Conservation (phyloP, 2,888 invertebrate species). For the Drosophila atroscutellata region DNA sequence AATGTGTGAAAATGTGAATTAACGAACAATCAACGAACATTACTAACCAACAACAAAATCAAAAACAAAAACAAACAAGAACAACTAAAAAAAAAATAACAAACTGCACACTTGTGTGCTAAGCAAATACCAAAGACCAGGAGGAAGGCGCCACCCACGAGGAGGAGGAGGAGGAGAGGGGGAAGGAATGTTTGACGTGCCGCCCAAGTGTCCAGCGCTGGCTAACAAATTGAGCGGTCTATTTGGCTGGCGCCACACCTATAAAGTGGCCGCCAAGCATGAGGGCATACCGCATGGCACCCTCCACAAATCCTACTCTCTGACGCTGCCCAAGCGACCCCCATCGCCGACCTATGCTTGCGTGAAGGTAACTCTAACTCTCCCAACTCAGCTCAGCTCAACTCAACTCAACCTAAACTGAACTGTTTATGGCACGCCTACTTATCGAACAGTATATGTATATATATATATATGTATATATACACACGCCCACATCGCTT, state of each 20-base stretch:
- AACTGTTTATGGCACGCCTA: constrained; percentile 32
- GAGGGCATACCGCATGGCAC: constrained; percentile 86
- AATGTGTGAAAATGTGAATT: constrained; percentile 29
- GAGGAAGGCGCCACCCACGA: constrained; percentile 4
- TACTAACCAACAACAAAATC: constrained; percentile 20
- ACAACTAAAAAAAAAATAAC: constrained; percentile 1
- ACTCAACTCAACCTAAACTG: not conserved
- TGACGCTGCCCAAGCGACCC: constrained; percentile 83
- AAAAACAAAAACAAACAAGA: not conserved
- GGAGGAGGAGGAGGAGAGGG: constrained; percentile 1
- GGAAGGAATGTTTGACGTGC: constrained; percentile 87
- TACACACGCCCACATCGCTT: constrained; percentile 6
- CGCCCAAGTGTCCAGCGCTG: constrained; percentile 90
- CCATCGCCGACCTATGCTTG: constrained; percentile 76
- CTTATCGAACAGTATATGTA: constrained; percentile 5
- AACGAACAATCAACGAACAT: constrained; percentile 4
- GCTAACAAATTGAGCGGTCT: constrained; percentile 91
- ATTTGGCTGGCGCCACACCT: constrained; percentile 92
- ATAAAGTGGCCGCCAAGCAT: constrained; percentile 91
- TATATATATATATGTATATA: not conserved
- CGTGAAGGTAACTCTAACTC: constrained; percentile 78
- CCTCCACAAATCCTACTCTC: constrained; percentile 85
- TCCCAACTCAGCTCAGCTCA: not conserved
- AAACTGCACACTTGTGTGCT: constrained; percentile 9
- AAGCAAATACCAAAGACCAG: constrained; percentile 18